Conservation (phyloP, 2,797 vertebrate species). For the Cuniculus paca region DNA sequence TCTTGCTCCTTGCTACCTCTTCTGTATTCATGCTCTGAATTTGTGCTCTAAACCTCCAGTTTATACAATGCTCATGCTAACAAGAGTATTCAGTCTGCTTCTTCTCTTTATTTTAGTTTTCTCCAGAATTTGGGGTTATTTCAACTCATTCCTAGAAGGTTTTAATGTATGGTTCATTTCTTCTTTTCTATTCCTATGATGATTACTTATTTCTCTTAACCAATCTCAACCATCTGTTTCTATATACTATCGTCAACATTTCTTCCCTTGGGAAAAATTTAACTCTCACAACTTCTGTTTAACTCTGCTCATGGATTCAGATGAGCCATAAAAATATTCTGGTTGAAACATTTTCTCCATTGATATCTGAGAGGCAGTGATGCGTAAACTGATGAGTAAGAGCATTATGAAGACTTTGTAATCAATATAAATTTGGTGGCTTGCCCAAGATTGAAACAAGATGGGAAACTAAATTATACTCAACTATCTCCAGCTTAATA, state of each 20-base stretch:
- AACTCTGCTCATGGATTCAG: background rate
- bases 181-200: background rate
- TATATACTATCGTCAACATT: background rate
- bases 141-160: background rate
- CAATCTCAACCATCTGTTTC: background rate
- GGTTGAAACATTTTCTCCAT: background rate
- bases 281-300: background rate
- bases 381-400: background rate
- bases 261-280: background rate
- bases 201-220: conserved; percentile 31
- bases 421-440: conserved; percentile 20
- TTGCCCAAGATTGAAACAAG: conserved; percentile 3
- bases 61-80: background rate
- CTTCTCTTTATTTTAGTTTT: background rate
- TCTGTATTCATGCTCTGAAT: background rate
- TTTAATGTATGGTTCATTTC: background rate
- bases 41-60: background rate
- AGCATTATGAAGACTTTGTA: background rate
- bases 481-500: background rate
- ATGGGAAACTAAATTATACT: conserved; percentile 38
- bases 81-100: background rate
- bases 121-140: background rate
- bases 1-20: background rate
- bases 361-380: background rate
- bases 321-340: background rate